Base-by-base conservation (phyloP, 2,888 invertebrate species). In the Caenorhabditis auriculariae region DNA sequence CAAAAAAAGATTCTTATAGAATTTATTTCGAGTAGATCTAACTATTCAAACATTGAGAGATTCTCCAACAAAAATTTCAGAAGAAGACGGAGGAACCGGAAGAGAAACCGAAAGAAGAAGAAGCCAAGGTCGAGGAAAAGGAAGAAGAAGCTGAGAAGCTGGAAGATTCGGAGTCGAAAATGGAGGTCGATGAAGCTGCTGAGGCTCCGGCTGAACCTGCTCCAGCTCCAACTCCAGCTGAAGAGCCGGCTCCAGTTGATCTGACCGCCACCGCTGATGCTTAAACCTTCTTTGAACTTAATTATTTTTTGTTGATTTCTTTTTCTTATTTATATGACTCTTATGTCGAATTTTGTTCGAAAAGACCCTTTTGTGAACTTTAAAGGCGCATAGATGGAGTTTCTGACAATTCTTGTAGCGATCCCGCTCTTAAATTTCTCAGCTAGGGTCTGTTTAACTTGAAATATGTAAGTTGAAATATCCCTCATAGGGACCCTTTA, bases 91-190 rank as follows among this genome's bases (percentile, higher is more conserved):
- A 45, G 12, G 35, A 35, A 12, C 15, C 35, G 12, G 50, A 7
- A n/a, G 12, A n/a, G 9, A 32, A 47, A 27, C 38, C 39, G 23
- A 60, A 45, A 49, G 54, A 54, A 24, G 54, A 54, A 21, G 64
- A 9, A 15, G 7, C n/a, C 15, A 58, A 9, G 45, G 53, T 4
- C 38, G 52, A n/a, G 47, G 49, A 3, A 29, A 50, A 29, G 21
- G 28, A 41, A 7, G 61, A 64, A 46, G 59, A 44, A 4, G 60
- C n/a, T 21, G 43, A 29, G n/a, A 45, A n/a, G n/a, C n/a, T n/a
- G n/a, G n/a, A n/a, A n/a, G n/a, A n/a, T n/a, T n/a, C n/a, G n/a
- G n/a, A n/a, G n/a, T n/a, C n/a, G n/a, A n/a, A n/a, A n/a, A n/a
- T 38, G 7, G 63, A 52, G 24, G 19, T 1, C 6, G 39, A 32